Conservation (phyloP, 2,113 vertebrate species). For the Falco punctatus region DNA sequence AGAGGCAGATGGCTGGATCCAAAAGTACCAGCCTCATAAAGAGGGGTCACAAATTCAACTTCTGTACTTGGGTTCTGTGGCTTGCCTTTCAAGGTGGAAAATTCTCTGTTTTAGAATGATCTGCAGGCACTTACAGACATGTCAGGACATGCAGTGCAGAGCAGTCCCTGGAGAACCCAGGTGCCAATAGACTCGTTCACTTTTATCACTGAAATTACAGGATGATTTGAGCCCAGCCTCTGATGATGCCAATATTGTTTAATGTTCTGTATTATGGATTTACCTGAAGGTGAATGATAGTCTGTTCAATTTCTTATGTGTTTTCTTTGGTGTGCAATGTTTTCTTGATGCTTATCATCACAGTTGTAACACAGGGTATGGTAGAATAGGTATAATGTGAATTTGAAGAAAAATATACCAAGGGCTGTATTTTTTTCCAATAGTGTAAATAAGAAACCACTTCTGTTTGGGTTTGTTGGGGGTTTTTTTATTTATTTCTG, state of each 20-base stretch:
- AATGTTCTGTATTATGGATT: constrained; percentile 37
- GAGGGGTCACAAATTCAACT: not conserved
- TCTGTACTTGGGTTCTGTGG: not conserved
- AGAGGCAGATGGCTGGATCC: not conserved
- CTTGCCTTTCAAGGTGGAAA: not conserved
- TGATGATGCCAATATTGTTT: constrained; percentile 4
- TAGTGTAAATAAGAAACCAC: not conserved
- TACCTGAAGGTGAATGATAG: not conserved
- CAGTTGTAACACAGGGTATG: not conserved
- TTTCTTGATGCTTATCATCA: not conserved
- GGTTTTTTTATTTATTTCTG: not conserved
- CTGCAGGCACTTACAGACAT: not conserved
- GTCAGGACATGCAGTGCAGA: not conserved
- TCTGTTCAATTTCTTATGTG: not conserved
- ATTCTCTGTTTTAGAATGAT: not conserved
- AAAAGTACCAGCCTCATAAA: not conserved
- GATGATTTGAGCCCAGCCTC: not conserved
- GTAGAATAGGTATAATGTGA: not conserved
- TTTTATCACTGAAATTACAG: not conserved
- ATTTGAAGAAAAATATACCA: not conserved
- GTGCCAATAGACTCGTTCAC: not conserved
- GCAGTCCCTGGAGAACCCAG: not conserved
- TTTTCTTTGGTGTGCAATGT: not conserved
- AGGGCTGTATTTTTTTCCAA: not conserved
- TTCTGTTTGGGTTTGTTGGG: too few relatives aligned